These are phyloP conservation scores for Idaea straminata DNA, from an alignment of 2,888 invertebrate genomes.

Conservation along the genomic window DNA sequence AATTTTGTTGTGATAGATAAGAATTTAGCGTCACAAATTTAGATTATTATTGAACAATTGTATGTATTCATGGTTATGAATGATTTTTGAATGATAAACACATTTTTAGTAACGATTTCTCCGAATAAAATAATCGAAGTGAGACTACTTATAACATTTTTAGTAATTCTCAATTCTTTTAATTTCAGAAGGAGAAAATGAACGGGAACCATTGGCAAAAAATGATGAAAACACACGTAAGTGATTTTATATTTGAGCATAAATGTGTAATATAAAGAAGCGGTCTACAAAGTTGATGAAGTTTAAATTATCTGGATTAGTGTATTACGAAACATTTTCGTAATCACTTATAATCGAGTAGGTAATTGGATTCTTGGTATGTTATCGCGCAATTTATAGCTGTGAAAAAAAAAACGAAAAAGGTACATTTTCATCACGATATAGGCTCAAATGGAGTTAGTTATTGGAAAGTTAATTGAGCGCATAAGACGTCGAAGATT, in stretches of 20 bases:
- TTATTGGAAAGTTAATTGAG: too few species aligned
- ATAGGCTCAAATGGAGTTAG: too few species aligned
- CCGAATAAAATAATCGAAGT: not conserved
- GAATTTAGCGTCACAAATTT: not conserved
- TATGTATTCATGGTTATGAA: not conserved
- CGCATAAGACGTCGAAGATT: too few species aligned
- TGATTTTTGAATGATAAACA: not conserved
- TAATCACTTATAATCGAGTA: too few species aligned
- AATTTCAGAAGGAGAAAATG: constrained; percentile 55
- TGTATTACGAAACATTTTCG: too few species aligned
- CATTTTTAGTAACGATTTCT: not conserved
- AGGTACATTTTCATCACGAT: too few species aligned
- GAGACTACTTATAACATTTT: not conserved
- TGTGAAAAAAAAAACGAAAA: too few species aligned
- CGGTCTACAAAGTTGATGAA: too few species aligned
- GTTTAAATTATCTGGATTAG: too few species aligned
- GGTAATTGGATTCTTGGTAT: too few species aligned
- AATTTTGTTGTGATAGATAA: not conserved
- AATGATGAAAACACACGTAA: constrained; percentile 57
- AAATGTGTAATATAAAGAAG: too few species aligned
- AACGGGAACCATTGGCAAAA: constrained; percentile 42
- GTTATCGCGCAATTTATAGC: too few species aligned
- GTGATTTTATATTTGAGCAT: constrained; percentile 8
- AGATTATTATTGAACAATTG: not conserved
- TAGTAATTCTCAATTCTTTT: not conserved